These are phyloP conservation scores for Serripes groenlandicus DNA, from an alignment of 2,888 invertebrate species.

Conservation along the genomic window DNA sequence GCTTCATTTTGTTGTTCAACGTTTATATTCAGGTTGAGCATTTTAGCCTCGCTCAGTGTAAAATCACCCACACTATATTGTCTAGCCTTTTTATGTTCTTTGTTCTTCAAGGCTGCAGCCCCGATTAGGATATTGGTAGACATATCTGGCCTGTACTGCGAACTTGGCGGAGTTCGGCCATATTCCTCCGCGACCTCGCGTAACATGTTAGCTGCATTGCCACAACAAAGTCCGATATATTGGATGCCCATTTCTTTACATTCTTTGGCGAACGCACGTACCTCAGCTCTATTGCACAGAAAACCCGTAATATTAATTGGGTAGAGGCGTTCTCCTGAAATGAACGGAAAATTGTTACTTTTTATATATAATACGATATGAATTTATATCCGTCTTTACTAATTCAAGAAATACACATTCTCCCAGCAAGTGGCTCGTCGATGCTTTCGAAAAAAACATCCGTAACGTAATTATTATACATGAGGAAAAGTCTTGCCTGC, in stretches of 20 bases:
- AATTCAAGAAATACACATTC: too few relatives aligned
- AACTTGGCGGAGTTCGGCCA: slow-evolving; percentile 76
- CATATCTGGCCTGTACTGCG: slow-evolving; percentile 67
- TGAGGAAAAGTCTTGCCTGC: too few relatives aligned
- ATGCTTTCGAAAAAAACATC: too few relatives aligned
- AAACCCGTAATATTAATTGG: slow-evolving; percentile 69
- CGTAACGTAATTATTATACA: too few relatives aligned
- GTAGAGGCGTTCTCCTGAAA: slow-evolving; percentile 63
- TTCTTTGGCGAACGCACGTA: slow-evolving; percentile 76
- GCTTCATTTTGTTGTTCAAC: neutral
- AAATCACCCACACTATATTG: slow-evolving; percentile 48
- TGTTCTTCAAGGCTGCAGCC: slow-evolving; percentile 34
- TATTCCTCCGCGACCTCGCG: slow-evolving; percentile 78
- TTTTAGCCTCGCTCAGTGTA: slow-evolving; percentile 22
- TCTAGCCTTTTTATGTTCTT: slow-evolving; percentile 36
- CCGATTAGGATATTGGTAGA: slow-evolving; percentile 55
- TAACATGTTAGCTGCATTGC: slow-evolving; percentile 75
- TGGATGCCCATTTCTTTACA: slow-evolving; percentile 78
- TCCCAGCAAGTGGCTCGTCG: too few relatives aligned
- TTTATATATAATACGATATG: too few relatives aligned
- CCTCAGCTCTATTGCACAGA: slow-evolving; percentile 72
- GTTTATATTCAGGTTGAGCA: slow-evolving; percentile 14
- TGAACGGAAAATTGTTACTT: too few relatives aligned
- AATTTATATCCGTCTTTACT: too few relatives aligned
- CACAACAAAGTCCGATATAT: slow-evolving; percentile 84